These are phyloP conservation scores for Poecilobothrus nobilitatus DNA, from an alignment of 2,888 invertebrate genomes.

Conservation along the genomic window DNA sequence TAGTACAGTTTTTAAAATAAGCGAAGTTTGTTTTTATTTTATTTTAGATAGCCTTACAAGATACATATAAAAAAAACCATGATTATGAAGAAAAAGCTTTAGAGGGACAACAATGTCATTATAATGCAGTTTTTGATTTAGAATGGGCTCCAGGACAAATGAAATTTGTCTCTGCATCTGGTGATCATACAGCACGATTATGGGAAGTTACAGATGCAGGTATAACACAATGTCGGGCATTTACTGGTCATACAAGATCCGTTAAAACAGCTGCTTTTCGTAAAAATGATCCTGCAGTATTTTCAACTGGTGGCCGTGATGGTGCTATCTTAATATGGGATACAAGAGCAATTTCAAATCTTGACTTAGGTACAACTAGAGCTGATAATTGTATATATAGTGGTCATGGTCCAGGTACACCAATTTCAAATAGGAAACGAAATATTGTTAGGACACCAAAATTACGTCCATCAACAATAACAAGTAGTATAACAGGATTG, in stretches of 20 bases:
- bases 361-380: conserved; percentile 44
- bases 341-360: conserved; percentile 48
- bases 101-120: conserved; percentile 57
- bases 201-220: conserved; percentile 60
- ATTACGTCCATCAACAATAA: conserved; percentile 45
- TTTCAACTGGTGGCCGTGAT: conserved; percentile 82
- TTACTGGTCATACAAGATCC: conserved; percentile 69
- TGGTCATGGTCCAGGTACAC: conserved; percentile 45
- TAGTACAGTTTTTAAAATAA: background rate
- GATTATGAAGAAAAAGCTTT: conserved; percentile 42
- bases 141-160: conserved; percentile 72
- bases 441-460: conserved; percentile 41
- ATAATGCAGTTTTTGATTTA: conserved; percentile 83
- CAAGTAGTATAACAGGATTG: conserved; percentile 72
- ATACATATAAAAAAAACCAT: conserved; percentile 44
- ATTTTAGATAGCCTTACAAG: conserved; percentile 43
- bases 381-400: conserved; percentile 63
- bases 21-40: background rate
- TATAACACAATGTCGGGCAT: conserved; percentile 48
- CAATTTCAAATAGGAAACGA: conserved; percentile 47
- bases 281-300: conserved; percentile 60
- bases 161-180: conserved; percentile 75
- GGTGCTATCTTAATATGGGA: conserved; percentile 85
- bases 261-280: conserved; percentile 74
- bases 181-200: conserved; percentile 71